Conservation (phyloP, 92 coral and sea anemone genomes). For the Micromussa lordhowensis region DNA sequence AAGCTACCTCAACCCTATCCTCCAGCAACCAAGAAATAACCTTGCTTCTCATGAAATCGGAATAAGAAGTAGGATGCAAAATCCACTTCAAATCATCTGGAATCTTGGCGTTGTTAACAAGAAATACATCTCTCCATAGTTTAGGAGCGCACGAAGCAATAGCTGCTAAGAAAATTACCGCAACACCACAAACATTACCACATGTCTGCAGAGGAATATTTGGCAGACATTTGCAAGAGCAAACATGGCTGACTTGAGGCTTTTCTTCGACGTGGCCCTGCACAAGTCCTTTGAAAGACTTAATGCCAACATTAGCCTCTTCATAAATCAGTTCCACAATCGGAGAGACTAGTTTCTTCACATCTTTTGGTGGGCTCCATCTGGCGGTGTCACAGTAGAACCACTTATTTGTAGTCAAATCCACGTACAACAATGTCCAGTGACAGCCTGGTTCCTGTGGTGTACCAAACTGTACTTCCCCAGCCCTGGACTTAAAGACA, state of each 20-base stretch:
- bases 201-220: slow-evolving; percentile 30
- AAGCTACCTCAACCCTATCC: no score
- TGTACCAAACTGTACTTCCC: not conserved
- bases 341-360: not conserved
- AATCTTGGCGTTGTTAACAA: not conserved
- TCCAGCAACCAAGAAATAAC: no score
- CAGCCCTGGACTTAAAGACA: no score
- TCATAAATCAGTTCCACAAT: no score
- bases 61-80: no score
- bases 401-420: slow-evolving; percentile 45
- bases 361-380: slow-evolving; percentile 45
- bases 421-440: slow-evolving; percentile 60
- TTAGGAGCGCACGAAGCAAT: not conserved
- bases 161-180: not conserved
- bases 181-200: slow-evolving; percentile 30
- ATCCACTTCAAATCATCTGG: no score
- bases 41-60: no score
- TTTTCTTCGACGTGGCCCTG: no score
- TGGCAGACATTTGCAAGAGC: not conserved
- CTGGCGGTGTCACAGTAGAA: slow-evolving; percentile 55
- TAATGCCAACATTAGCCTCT: no score
- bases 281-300: no score
- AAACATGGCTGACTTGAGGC: not conserved
- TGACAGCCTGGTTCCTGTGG: slow-evolving; percentile 59
- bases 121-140: slow-evolving; percentile 11